phyloP scores from a whole-genome alignment of 2,113 vertebrate species.

The Ranitomeya imitator region DNA sequence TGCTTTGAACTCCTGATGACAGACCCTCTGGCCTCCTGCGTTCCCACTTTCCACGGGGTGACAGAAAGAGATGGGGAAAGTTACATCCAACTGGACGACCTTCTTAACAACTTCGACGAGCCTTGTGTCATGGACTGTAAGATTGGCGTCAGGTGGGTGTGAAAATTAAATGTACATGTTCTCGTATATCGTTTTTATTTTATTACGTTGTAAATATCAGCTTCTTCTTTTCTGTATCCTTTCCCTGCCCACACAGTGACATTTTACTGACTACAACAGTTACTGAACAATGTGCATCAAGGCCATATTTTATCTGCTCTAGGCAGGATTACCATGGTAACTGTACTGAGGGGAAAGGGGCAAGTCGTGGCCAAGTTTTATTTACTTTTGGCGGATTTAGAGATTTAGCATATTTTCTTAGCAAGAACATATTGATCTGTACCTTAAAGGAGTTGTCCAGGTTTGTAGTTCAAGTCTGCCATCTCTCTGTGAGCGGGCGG shows the following conservation, averaged over 20 bases:
- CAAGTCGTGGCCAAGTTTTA: background rate
- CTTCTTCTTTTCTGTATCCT: background rate
- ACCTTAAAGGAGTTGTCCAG: too few species aligned
- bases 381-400: background rate
- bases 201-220: background rate
- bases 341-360: background rate
- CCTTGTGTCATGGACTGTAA: conserved; percentile 98
- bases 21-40: conserved; percentile 79
- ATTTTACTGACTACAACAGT: background rate
- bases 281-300: background rate
- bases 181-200: background rate
- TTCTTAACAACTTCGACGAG: conserved; percentile 85
- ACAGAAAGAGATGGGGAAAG: conserved; percentile 89
- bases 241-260: conserved; percentile 15
- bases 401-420: background rate
- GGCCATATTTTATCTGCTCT: background rate
- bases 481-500: too few species aligned
- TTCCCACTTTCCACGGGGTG: conserved; percentile 86
- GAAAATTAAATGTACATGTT: background rate
- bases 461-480: too few species aligned
- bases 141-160: conserved; percentile 89
- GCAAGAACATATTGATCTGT: background rate
- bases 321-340: conserved; percentile 15
- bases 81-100: conserved; percentile 90
- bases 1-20: conserved; percentile 85